Percentiles rank a stretch among this genome's conserved stretches.
Evolutionary conservation across 2,888 invertebrate species (phyloP).

Genomic region (Himalopsyche kuldschensis): DNA sequence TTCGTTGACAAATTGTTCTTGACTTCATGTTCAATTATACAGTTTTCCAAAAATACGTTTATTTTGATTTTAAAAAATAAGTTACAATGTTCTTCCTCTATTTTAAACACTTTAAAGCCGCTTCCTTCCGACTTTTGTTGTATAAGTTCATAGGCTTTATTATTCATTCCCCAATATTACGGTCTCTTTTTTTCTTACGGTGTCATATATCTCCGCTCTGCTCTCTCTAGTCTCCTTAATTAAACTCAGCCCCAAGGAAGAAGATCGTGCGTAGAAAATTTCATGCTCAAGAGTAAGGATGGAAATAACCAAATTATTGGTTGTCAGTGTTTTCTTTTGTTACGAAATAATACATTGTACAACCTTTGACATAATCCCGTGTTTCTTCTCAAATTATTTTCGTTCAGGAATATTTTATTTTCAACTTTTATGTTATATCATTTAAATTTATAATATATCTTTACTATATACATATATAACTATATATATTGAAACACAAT

Average conservation of each 20-base stretch:
- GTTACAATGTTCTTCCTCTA: slow-evolving; percentile 10
- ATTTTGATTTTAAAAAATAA: no score
- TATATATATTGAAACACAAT: no score
- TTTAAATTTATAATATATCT: no score
- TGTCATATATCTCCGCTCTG: background rate
- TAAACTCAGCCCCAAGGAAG: slow-evolving; percentile 33
- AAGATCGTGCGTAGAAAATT: slow-evolving; percentile 14
- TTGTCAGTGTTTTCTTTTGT: background rate
- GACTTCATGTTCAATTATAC: no score
- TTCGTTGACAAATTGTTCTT: no score
- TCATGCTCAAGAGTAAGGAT: background rate
- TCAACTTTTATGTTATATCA: no score
- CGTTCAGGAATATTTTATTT: no score
- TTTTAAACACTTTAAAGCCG: slow-evolving; percentile 22
- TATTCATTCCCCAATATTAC: slow-evolving; percentile 31
- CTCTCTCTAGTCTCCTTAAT: slow-evolving; percentile 29
- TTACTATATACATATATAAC: no score
- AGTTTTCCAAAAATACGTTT: no score
- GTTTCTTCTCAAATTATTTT: no score
- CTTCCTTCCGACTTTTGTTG: slow-evolving; percentile 31
- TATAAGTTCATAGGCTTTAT: slow-evolving; percentile 29
- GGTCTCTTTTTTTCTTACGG: slow-evolving; percentile 10
- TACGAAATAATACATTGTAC: no score
- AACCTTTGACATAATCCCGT: no score
- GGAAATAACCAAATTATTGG: background rate